These are phyloP conservation scores for Sardina pilchardus DNA, from an alignment of 2,113 vertebrate species.

Conservation along the genomic window DNA sequence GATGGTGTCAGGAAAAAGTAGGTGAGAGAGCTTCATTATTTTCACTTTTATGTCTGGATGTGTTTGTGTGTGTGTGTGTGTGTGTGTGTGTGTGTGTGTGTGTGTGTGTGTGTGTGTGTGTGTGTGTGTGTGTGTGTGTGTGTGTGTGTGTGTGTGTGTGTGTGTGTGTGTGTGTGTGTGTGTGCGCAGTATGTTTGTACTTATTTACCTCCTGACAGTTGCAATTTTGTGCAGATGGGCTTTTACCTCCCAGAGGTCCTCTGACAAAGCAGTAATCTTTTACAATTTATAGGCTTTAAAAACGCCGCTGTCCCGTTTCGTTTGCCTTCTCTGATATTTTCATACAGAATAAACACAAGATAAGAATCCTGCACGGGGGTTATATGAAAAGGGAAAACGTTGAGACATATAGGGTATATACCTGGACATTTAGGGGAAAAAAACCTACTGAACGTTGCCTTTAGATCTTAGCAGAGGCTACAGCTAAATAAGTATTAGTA, in stretches of 20 bases:
- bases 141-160: not conserved
- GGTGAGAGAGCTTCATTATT: not conserved
- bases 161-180: not conserved
- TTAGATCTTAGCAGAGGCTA: too few relatives aligned
- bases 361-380: slow-evolving; percentile 43
- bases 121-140: not conserved
- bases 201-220: slow-evolving; percentile 57
- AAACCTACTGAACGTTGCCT: too few relatives aligned
- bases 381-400: not conserved
- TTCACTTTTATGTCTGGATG: not conserved
- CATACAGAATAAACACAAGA: not conserved
- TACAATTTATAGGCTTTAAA: slow-evolving; percentile 64
- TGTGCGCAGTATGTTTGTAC: slow-evolving; percentile 28
- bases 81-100: not conserved
- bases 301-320: slow-evolving; percentile 48
- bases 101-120: not conserved
- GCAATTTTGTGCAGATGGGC: slow-evolving; percentile 61
- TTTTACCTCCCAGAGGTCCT: slow-evolving; percentile 65
- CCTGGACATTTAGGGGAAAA: not conserved
- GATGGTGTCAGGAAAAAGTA: not conserved
- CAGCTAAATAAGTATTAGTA: too few relatives aligned
- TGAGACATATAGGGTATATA: not conserved
- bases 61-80: not conserved
- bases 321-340: slow-evolving; percentile 22
- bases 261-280: slow-evolving; percentile 68